Percentiles rank a stretch among this genome's conserved stretches.
Conservation (phyloP, 2,888 invertebrate genomes). For the Entomobrya proxima region DNA sequence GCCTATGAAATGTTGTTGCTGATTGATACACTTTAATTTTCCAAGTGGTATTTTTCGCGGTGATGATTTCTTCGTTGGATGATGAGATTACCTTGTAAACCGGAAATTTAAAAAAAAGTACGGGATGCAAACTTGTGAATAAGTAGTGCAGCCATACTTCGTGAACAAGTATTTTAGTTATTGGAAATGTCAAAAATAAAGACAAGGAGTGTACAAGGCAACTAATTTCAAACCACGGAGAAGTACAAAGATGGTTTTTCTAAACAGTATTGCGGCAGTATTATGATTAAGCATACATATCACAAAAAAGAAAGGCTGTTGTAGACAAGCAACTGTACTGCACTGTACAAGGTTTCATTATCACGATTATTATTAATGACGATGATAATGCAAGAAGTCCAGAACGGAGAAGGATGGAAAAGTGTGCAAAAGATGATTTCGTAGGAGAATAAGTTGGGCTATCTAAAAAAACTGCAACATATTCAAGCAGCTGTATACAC, state of each 20-base stretch:
- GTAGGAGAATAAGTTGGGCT: neutral
- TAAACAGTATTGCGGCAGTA: too few relatives aligned
- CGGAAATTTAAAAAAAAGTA: constrained; percentile 20
- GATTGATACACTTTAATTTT: too few relatives aligned
- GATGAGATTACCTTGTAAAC: too few relatives aligned
- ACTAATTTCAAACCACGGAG: constrained; percentile 51
- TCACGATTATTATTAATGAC: constrained; percentile 28
- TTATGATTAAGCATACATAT: neutral
- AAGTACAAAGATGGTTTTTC: neutral
- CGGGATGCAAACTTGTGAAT: constrained; percentile 54
- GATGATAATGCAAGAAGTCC: constrained; percentile 16
- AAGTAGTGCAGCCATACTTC: constrained; percentile 71
- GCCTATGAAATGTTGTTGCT: too few relatives aligned
- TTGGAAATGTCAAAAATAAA: constrained; percentile 54
- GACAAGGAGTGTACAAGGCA: constrained; percentile 43
- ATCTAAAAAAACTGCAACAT: constrained; percentile 44
- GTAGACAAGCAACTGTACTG: too few relatives aligned
- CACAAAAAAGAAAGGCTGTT: neutral
- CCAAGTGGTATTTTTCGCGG: too few relatives aligned
- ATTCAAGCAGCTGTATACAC: constrained; percentile 45
- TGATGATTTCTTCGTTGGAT: too few relatives aligned
- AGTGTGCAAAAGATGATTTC: constrained; percentile 1
- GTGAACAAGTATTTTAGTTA: constrained; percentile 29
- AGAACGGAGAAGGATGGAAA: neutral
- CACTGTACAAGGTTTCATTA: neutral